Evolutionary conservation across 2,113 vertebrate species (phyloP).

Genomic region (Tetrao urogallus): DNA sequence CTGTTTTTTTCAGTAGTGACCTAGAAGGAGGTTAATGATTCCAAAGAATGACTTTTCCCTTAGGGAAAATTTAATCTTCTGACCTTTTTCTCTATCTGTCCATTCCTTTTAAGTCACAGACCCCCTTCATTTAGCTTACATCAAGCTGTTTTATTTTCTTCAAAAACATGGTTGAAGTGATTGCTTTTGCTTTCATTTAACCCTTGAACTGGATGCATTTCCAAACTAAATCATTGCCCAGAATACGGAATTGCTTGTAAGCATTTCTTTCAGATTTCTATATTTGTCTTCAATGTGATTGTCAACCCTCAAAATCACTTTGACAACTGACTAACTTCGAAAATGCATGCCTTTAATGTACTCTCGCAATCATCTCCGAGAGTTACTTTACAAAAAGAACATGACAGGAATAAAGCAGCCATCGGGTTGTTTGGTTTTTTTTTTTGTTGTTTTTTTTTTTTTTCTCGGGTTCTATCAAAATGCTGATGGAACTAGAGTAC

Average conservation of each 20-base stretch:
- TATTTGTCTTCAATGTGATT: slow-evolving; percentile 60
- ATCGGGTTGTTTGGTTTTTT: neutral
- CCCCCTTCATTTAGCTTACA: slow-evolving; percentile 80
- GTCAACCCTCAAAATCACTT: slow-evolving; percentile 54
- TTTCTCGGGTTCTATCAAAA: slow-evolving; percentile 10
- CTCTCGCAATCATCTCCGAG: slow-evolving; percentile 54
- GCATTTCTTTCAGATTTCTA: slow-evolving; percentile 55
- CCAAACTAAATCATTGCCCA: slow-evolving; percentile 41
- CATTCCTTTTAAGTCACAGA: slow-evolving; percentile 82
- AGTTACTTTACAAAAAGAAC: slow-evolving; percentile 45
- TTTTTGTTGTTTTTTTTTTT: neutral
- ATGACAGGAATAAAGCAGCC: slow-evolving; percentile 52
- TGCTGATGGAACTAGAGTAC: slow-evolving; percentile 11
- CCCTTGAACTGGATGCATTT: slow-evolving; percentile 74
- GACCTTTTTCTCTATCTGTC: slow-evolving; percentile 83
- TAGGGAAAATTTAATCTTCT: slow-evolving; percentile 83
- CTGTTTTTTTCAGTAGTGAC: slow-evolving; percentile 81
- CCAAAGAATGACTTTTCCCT: slow-evolving; percentile 82
- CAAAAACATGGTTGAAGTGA: slow-evolving; percentile 78
- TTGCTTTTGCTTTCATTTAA: slow-evolving; percentile 79
- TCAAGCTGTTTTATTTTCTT: slow-evolving; percentile 82
- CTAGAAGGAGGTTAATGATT: slow-evolving; percentile 85
- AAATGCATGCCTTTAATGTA: slow-evolving; percentile 64
- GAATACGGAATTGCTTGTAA: slow-evolving; percentile 14
- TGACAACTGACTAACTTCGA: slow-evolving; percentile 58